Evolutionary conservation across 23 tunicate species (phyloP).

Genomic region (Oikopleura dioica): DNA sequence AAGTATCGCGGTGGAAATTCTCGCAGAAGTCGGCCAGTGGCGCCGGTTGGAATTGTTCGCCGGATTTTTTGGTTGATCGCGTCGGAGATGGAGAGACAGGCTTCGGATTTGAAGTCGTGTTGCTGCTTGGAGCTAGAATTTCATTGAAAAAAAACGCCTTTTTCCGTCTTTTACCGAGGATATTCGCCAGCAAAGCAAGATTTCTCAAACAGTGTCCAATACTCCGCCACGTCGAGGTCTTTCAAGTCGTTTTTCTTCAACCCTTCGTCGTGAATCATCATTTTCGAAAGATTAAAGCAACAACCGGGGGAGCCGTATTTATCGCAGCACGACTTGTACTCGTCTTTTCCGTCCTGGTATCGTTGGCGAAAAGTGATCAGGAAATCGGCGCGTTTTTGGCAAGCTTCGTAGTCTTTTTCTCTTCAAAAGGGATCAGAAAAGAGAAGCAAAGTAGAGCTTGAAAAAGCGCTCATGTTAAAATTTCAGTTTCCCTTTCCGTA

Average conservation of each 20-base stretch:
- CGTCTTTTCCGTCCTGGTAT: not conserved
- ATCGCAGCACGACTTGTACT: not conserved
- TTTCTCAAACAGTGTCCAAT: not conserved
- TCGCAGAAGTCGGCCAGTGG: not conserved
- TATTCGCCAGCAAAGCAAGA: slow-evolving; percentile 4
- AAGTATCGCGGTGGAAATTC: not conserved
- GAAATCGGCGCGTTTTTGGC: slow-evolving; percentile 9
- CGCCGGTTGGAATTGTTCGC: too few species aligned
- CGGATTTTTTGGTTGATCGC: not conserved
- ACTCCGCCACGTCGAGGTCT: not conserved
- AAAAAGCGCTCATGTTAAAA: too few species aligned
- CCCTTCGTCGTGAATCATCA: not conserved
- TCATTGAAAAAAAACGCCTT: too few species aligned
- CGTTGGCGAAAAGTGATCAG: not conserved
- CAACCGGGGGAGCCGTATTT: not conserved
- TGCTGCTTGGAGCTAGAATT: too few species aligned
- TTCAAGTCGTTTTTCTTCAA: not conserved
- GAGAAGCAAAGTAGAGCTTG: too few species aligned
- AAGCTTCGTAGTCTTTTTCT: slow-evolving; percentile 7
- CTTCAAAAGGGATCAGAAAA: too few species aligned
- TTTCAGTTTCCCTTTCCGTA: too few species aligned
- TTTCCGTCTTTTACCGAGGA: slow-evolving; percentile 10
- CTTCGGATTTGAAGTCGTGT: not conserved
- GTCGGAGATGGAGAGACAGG: not conserved
- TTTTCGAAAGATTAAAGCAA: not conserved